Evolutionary conservation across 1,140 invertebrate species (phyloP).

Genomic region (Apocrypta bakeri): DNA sequence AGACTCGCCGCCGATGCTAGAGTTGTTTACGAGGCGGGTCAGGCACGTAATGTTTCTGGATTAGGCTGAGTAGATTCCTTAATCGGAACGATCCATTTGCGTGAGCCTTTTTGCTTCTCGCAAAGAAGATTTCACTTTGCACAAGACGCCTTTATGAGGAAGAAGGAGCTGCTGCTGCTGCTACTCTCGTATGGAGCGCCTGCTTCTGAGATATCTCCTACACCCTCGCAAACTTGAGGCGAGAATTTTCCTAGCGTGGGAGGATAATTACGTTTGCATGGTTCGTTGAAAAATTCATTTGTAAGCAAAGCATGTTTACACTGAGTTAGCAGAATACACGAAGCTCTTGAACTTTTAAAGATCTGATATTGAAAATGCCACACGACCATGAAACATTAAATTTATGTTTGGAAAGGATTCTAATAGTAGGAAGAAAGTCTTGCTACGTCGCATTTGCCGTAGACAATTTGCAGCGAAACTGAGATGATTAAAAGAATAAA

Average conservation of each 20-base stretch:
- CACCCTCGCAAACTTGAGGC: background rate
- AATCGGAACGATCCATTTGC: constrained; percentile 36
- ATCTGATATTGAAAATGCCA: too few relatives aligned
- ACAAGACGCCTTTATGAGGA: background rate
- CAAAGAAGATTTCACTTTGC: background rate
- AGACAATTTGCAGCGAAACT: background rate
- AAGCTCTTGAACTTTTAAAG: background rate
- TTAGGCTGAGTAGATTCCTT: constrained; percentile 53
- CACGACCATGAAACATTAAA: too few relatives aligned
- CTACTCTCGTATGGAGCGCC: background rate
- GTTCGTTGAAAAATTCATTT: background rate
- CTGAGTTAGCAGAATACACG: background rate
- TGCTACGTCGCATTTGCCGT: too few relatives aligned
- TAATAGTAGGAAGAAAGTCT: too few relatives aligned
- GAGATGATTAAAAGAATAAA: background rate
- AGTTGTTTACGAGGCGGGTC: constrained; percentile 45
- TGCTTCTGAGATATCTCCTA: constrained; percentile 9
- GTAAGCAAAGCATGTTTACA: background rate
- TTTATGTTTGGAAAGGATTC: too few relatives aligned
- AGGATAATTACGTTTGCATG: background rate
- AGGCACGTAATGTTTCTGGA: constrained; percentile 47
- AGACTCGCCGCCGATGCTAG: constrained; percentile 22
- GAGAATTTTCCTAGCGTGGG: background rate
- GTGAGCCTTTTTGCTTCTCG: background rate
- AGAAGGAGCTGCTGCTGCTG: background rate